A percentile compares a stretch with the other conserved stretches of the same genome.
Evolutionary conservation across 2,113 vertebrate genomes (phyloP).

Genomic region (human (Homo sapiens)): DNA sequence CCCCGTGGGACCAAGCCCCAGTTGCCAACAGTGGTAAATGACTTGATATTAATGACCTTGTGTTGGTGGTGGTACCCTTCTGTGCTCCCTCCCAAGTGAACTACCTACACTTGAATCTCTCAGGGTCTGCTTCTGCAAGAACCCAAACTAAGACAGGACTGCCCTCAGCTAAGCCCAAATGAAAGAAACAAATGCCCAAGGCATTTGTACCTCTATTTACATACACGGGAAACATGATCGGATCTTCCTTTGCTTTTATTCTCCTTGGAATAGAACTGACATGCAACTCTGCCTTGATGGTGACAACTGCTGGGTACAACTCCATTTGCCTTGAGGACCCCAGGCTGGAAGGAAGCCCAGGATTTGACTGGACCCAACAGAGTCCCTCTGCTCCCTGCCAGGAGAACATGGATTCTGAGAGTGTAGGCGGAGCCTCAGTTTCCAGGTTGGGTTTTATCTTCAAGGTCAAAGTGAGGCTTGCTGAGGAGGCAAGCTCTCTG

Average conservation of each 20-base stretch:
- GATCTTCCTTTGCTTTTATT: background rate
- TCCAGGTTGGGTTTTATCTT: background rate
- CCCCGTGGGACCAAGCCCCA: background rate
- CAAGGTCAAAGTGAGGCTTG: slow-evolving; percentile 13
- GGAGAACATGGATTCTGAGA: background rate
- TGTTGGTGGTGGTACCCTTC: background rate
- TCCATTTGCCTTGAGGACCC: background rate
- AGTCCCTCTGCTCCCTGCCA: background rate
- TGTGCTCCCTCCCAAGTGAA: background rate
- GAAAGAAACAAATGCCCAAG: background rate
- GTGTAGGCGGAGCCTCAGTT: background rate
- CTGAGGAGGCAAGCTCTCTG: background rate
- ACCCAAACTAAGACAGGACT: background rate
- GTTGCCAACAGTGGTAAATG: background rate
- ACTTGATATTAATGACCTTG: background rate
- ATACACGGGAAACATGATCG: background rate
- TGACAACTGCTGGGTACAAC: background rate
- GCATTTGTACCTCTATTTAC: background rate
- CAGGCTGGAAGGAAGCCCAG: background rate
- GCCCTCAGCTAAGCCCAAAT: background rate
- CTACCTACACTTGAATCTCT: background rate
- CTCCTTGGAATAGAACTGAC: background rate
- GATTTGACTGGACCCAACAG: background rate
- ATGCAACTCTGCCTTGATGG: background rate
- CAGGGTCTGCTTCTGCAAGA: background rate